phyloP scores from a whole-genome alignment of 1,140 invertebrate genomes.

The Bombus sylvicola region DNA sequence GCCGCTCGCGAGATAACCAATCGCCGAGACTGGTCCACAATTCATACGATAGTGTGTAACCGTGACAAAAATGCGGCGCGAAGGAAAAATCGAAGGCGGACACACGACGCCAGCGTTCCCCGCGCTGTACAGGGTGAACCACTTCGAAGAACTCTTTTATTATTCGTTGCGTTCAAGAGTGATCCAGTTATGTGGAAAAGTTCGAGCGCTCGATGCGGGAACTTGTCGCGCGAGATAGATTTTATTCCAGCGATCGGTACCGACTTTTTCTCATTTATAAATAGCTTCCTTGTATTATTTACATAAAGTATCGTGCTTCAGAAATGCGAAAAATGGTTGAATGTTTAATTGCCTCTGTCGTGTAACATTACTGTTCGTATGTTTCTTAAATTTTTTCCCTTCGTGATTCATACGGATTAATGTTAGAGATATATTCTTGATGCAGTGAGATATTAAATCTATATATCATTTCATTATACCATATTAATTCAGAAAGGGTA shows the following conservation, averaged over 20 bases:
- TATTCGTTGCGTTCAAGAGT: neutral
- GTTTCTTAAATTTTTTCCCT: no score
- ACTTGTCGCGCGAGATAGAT: slow-evolving; percentile 2
- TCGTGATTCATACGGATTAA: no score
- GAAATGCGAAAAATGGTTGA: no score
- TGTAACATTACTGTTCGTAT: no score
- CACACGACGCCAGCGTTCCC: neutral
- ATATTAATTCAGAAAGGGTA: no score
- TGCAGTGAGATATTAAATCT: no score
- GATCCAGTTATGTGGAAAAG: slow-evolving; percentile 20
- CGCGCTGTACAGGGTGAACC: slow-evolving; percentile 24
- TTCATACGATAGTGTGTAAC: slow-evolving; percentile 48
- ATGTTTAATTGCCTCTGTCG: no score
- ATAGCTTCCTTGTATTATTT: no score
- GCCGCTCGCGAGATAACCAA: slow-evolving; percentile 39
- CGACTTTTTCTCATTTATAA: neutral
- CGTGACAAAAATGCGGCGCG: slow-evolving; percentile 8
- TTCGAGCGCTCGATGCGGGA: neutral
- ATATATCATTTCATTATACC: no score
- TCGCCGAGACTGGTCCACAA: slow-evolving; percentile 46
- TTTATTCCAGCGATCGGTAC: neutral
- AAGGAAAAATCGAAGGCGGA: slow-evolving; percentile 19
- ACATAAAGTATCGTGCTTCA: no score
- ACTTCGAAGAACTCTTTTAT: slow-evolving; percentile 13
- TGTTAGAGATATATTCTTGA: no score